phyloP scores from a whole-genome alignment of 2,888 invertebrate species.

The Heliconius sara region DNA sequence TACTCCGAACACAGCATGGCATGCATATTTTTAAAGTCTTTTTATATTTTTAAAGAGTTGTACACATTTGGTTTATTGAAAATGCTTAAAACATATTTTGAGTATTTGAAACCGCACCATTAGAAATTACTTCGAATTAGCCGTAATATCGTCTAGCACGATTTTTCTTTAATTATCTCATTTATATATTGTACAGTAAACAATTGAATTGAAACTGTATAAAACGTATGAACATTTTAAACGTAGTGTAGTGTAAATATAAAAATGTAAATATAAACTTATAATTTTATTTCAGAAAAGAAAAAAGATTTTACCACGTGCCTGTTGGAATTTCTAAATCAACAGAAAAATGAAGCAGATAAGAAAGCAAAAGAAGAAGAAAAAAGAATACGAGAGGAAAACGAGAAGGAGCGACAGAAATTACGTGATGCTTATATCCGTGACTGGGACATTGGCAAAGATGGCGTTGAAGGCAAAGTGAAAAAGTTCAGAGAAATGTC shows the following conservation, averaged over 20 bases:
- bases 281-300: slow-evolving; percentile 61
- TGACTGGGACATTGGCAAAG: slow-evolving; percentile 90
- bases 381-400: slow-evolving; percentile 66
- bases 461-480: slow-evolving; percentile 79
- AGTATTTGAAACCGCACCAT: too few species aligned
- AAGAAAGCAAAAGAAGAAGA: slow-evolving; percentile 71
- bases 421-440: slow-evolving; percentile 83
- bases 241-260: not conserved
- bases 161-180: not conserved
- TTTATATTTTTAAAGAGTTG: too few species aligned
- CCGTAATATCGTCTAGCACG: too few species aligned
- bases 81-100: too few species aligned
- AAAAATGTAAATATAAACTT: not conserved
- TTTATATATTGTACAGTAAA: not conserved
- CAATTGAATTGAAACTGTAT: not conserved
- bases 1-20: too few species aligned
- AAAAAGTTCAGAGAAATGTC: slow-evolving; percentile 84
- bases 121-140: too few species aligned
- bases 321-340: slow-evolving; percentile 73
- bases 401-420: slow-evolving; percentile 78
- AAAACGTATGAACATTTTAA: not conserved
- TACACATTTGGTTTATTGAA: too few species aligned
- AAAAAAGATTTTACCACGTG: slow-evolving; percentile 73
- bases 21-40: too few species aligned
- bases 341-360: slow-evolving; percentile 80